Evolutionary conservation across 23 tunicate species (phyloP), one percentile per base, ranked within the genome.

Genomic region (Botrylloides violaceus): DNA sequence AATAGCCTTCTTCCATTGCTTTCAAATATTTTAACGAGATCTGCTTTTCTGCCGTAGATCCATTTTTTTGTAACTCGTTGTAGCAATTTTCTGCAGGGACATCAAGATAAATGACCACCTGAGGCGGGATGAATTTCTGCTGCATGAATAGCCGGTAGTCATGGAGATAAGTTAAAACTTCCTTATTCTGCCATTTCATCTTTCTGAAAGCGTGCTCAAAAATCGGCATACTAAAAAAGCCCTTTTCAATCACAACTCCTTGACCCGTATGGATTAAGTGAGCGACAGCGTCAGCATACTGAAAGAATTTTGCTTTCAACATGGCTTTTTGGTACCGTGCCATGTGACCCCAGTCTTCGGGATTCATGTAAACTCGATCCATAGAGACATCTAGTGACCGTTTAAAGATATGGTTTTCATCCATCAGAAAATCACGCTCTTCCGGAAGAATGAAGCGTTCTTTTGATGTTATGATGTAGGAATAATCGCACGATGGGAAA

Each of bases 51-150:
- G 76, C 66, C 66, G 70, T 81, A 32, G 70, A 62, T 18, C 49
- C 70, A 22, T 74, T 74, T 9, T 65, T 66, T 60, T 87, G 86
- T 7, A 81, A 38, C 3, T 50, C 60, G 26, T 87, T 85, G 35
- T 87, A 76, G 43, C 80, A 71, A 36, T 70, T 72, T 64, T 87
- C 87, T 0, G 95, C 76, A 15, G 87, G 78, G 15, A 81, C 79
- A 34, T 87, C 80, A 65, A 87, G 72, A 53, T 87, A 87, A 3
- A 87, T 24, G 12, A 87, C 77, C 18, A 81, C 81, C 79, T 87
- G 68, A 22, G 74, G 74, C 18, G 74, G 43, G 25, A 68, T 19
- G 6, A 37, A 43, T 15, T 26, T 68, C 4, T 9, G 70, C 7
- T 26, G 18, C 70, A 63, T 63, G 9, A 7, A 6, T 3, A 6